Evolutionary conservation across 2,797 vertebrate genomes (phyloP), one percentile per base, ranked within the genome.

Genomic region (Enteromius anoplus): DNA sequence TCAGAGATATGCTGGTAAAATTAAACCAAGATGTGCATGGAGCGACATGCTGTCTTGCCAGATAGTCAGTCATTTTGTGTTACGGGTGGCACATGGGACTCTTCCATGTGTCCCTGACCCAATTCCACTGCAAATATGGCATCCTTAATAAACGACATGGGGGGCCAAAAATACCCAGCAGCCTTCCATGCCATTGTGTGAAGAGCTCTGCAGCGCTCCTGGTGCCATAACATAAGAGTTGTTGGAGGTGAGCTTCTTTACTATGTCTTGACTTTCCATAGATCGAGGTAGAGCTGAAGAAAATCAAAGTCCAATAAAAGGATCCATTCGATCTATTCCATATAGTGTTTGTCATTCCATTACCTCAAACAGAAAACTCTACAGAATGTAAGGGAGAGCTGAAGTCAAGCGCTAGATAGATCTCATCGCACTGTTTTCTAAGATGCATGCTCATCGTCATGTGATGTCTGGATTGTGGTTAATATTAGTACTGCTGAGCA

Each of bases 361-460:
- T 68, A 47, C 68, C 75, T 81, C 42, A 83, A 85, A 77, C 45
- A 9, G 53, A 68, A 40, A 65, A 64, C 55, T 76, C 7, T 71
- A 75, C 72, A 77, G 53, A 55, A 75, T 58, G 55, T 75, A 55
- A 72, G 73, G 19, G 78, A 45, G n/a, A 79, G 49, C 77, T 5
- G 72, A 76, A 53, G n/a, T 37, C 19, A 4, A 34, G 55, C 40
- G 76, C 23, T 47, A 51, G 80, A 42, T 40, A 21, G 75, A 73
- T 75, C 29, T 65, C 58, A 40, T 76, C 37, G 29, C 70, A 60
- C 70, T 21, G 21, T 82, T 69, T 68, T 21, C 42, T 68, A 75
- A 79, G 60, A 66, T 82, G 82, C 82, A 84, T 86, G 79, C 69
- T 75, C 71, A 80, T 83, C 17, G 40, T 85, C 69, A 71, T 42